phyloP scores from a whole-genome alignment of 2,113 vertebrate species.

The Gymnobelideus leadbeateri region DNA sequence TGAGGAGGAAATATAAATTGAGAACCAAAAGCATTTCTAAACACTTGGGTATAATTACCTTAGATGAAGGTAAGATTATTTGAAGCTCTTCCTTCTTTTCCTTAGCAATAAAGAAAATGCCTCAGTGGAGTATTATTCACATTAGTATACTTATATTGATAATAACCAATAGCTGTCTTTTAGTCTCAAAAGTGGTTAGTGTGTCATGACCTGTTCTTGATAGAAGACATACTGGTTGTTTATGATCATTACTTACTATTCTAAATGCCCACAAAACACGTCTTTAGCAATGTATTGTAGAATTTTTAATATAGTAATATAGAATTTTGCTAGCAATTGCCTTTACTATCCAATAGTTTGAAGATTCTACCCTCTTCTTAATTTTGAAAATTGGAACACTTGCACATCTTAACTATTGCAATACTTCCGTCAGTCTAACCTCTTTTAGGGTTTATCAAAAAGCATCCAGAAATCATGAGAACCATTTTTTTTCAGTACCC shows the following conservation, averaged over 20 bases:
- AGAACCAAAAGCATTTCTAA: background rate
- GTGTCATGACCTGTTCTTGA: background rate
- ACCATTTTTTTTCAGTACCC: no score
- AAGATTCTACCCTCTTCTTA: no score
- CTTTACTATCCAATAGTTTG: background rate
- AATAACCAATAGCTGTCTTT: background rate
- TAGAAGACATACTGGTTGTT: background rate
- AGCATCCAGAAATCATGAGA: no score
- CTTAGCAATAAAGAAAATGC: background rate
- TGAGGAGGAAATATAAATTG: background rate
- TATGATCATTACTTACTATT: background rate
- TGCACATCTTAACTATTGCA: no score
- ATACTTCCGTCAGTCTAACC: no score
- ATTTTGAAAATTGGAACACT: no score
- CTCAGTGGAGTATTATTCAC: background rate
- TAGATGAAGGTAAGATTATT: background rate
- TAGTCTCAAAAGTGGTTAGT: background rate
- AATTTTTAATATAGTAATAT: background rate
- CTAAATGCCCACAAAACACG: background rate
- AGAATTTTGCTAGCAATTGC: background rate
- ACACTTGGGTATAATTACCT: background rate
- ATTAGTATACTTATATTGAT: background rate
- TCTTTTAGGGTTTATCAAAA: no score
- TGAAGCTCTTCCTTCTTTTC: background rate
- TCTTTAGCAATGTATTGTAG: background rate